Conservation (phyloP, 2,113 vertebrate species). For the Gopherus evgoodei region DNA sequence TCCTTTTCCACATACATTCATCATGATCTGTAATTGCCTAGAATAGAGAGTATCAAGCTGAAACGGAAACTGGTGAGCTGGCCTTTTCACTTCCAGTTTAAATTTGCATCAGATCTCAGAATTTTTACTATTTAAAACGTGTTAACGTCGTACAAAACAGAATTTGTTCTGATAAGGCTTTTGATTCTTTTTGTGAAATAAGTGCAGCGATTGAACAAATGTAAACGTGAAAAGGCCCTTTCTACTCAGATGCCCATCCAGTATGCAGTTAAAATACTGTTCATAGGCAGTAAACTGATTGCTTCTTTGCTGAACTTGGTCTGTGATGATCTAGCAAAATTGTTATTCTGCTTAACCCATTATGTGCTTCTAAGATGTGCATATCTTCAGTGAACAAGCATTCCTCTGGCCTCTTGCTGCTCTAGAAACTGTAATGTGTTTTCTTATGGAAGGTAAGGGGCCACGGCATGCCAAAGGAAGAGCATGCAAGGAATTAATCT, state of each 20-base stretch:
- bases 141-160: neutral
- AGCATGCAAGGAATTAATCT: neutral
- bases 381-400: neutral
- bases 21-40: neutral
- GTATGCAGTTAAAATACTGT: neutral
- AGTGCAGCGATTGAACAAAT: neutral
- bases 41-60: fast-evolving
- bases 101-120: neutral
- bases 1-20: neutral
- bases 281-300: neutral
- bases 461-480: neutral
- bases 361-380: neutral
- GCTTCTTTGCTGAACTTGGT: neutral
- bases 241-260: neutral
- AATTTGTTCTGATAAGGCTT: neutral
- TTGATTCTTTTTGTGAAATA: neutral
- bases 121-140: neutral
- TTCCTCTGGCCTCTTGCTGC: neutral
- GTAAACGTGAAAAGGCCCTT: neutral
- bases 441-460: neutral
- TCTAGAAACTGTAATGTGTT: neutral
- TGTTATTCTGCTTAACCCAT: neutral
- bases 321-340: neutral
- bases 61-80: neutral
- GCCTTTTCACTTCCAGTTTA: neutral